Base-by-base conservation (phyloP, 2,113 vertebrate species). In the Ellobius talpinus region DNA sequence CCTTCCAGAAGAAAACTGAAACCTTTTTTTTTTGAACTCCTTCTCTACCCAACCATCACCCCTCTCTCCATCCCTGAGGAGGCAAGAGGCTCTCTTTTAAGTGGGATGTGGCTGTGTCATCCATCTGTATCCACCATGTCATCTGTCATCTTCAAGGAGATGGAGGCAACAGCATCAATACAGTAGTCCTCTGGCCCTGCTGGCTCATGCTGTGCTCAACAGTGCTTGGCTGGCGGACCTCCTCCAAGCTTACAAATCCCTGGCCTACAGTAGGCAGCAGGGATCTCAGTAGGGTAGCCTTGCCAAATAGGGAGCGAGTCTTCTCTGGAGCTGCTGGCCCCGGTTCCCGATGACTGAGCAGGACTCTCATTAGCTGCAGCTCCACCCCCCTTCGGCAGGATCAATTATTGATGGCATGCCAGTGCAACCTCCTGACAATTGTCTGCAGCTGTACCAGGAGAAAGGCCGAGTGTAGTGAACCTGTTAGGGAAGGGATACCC, bases 121-220 rank as follows among this genome's bases (percentile, higher is more conserved):
- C 47, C 91, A 92, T 78, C 74, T 94, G 87, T 87, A 87, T n/a
- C 84, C 14, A 5, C 66, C 87, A 93, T 72, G 42, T 96, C 89
- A 89, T 82, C 89, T n/a, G 3, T 87, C 85, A 77, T 70, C 76
- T 36, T 31, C 55, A 47, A 82, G 55, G 95, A 89, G 21, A 84
- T 19, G 8, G 14, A 3, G 82, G 39, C 89, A 89, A 74, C 31
- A 52, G 31, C 6, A 90, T 77, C 14, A 3, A 68, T n/a, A 16
- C 1, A 52, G n/a, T 72, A 58, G 52, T 63, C 24, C 45, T n/a
- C 21, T 2, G 21, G n/a, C 31, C 29, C 47, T 70, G 78, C 47
- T 24, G 0, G 4, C 17, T 42, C 31, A 16, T 0, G 6, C 70
- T 84, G 45, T 7, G 45, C 68, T 63, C 68, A 63, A 39, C 8